These are phyloP conservation scores for Chironomus riparius DNA, from an alignment of 2,888 invertebrate genomes.

Conservation along the genomic window DNA sequence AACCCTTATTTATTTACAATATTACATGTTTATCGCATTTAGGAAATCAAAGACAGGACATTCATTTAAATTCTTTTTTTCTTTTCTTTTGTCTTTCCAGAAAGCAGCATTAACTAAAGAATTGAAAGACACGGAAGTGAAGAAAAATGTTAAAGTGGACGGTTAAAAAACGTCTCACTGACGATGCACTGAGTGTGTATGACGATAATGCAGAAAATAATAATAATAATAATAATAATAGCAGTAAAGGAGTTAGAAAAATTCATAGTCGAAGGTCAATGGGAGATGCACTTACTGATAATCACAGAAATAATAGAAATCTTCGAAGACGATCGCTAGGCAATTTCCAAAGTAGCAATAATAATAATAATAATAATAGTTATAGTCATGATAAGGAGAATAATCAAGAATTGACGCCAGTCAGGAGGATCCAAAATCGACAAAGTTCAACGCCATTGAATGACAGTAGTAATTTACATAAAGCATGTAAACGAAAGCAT, in stretches of 20 bases:
- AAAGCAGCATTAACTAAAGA: neutral
- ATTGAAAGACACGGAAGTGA: neutral
- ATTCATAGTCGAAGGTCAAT: neutral
- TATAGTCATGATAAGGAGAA: conserved; percentile 10
- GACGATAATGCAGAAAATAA: neutral
- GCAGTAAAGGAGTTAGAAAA: neutral
- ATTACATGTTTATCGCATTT: neutral
- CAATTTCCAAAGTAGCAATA: neutral
- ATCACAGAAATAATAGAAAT: conserved; percentile 5
- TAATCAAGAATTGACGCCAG: neutral
- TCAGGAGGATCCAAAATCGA: neutral
- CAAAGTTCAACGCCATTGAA: conserved; percentile 16
- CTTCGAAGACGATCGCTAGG: neutral
- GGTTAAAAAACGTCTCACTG: conserved; percentile 23
- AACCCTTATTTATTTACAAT: neutral
- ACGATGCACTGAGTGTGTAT: neutral
- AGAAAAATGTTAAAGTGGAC: conserved; percentile 24
- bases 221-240: no score
- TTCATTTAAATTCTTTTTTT: conserved; percentile 13
- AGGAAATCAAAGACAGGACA: conserved; percentile 17
- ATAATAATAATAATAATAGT: neutral
- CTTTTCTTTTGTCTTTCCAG: conserved; percentile 1
- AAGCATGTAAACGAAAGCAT: neutral
- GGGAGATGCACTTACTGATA: neutral
- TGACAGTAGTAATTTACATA: conserved; percentile 11